Conservation (phyloP, 1,140 invertebrate species). For the Dermatophagoides farinae region DNA sequence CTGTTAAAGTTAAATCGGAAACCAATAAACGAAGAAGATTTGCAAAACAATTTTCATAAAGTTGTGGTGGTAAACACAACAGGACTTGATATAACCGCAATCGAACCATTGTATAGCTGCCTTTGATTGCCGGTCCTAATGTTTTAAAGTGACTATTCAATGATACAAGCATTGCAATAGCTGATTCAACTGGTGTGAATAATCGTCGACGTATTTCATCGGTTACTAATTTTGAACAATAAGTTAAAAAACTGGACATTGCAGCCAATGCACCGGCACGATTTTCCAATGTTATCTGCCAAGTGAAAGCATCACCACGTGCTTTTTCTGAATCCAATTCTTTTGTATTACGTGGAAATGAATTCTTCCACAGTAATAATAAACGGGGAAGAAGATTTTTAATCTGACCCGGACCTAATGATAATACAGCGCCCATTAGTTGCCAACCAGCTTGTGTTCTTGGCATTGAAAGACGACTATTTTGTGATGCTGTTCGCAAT, state of each 20-base stretch:
- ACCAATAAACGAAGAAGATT: constrained; percentile 76
- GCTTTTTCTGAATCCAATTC: constrained; percentile 92
- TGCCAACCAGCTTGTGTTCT: constrained; percentile 93
- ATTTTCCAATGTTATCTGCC: constrained; percentile 88
- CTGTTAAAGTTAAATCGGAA: constrained; percentile 83
- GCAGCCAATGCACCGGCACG: constrained; percentile 83
- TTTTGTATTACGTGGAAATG: constrained; percentile 82
- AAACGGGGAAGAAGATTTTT: constrained; percentile 70
- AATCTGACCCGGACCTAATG: constrained; percentile 68
- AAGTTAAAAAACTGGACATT: constrained; percentile 74
- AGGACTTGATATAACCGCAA: constrained; percentile 76
- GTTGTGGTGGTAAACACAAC: constrained; percentile 53
- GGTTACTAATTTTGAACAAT: constrained; percentile 70
- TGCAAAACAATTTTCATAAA: constrained; percentile 65
- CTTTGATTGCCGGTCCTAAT: constrained; percentile 81
- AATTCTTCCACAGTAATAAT: constrained; percentile 87
- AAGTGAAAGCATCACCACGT: constrained; percentile 91
- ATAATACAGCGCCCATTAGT: constrained; percentile 87
- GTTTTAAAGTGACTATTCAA: constrained; percentile 64
- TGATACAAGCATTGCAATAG: constrained; percentile 73
- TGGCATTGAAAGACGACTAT: constrained; percentile 76
- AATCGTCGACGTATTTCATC: constrained; percentile 73
- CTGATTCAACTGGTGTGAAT: constrained; percentile 75
- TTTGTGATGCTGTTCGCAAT: constrained; percentile 85
- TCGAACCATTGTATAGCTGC: constrained; percentile 72